Evolutionary conservation across 30 jellyfish, hydroid and myxozoan species (phyloP), one percentile per base, ranked within the genome.

Genomic region (Hydractinia symbiolongicarpus): DNA sequence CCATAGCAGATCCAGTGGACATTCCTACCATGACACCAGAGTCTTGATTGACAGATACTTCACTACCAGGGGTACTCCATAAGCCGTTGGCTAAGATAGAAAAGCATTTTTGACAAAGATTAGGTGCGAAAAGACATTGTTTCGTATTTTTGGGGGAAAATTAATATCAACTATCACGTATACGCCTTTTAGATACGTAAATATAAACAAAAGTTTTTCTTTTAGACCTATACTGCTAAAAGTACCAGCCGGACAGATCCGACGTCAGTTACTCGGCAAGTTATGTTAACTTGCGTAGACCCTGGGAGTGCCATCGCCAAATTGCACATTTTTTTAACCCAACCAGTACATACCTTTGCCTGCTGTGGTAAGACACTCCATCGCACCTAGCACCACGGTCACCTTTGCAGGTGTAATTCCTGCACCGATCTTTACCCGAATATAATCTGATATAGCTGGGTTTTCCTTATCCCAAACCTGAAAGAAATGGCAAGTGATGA

Each of bases 381-480:
- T 82, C 16, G 80, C 76, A 9, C 98, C 98, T n/a, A 87, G 91
- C 53, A 54, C 71, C 21, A 83, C 69, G n/a, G 78, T 53, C 11
- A 83, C 91, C 52, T 56, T 84, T 5, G 85, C 21, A n/a, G 98
- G 96, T 61, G 72, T 61, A 62, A 91, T 91, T 15, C 95, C 98
- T 53, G 79, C 67, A 14, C 64, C 57, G 72, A 87, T 95, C 7
- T 72, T 62, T 4, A 91, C 82, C 62, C 98, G 76, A 54, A 91
- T 60, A 81, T 91, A 91, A 73, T 91, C 98, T 15, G 89, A 84
- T 14, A 91, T 84, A 5, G 83, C 88, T 13, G 87, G 78, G 62
- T 86, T 86, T 54, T 86, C 90, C 67, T 81, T 86, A 61, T 83
- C 89, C 96, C 96, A 91, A 54, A 91, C 95, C 98, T 91, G 30